These are phyloP conservation scores for Heliconius ethilla DNA, from an alignment of 2,888 invertebrate genomes.

Conservation along the genomic window DNA sequence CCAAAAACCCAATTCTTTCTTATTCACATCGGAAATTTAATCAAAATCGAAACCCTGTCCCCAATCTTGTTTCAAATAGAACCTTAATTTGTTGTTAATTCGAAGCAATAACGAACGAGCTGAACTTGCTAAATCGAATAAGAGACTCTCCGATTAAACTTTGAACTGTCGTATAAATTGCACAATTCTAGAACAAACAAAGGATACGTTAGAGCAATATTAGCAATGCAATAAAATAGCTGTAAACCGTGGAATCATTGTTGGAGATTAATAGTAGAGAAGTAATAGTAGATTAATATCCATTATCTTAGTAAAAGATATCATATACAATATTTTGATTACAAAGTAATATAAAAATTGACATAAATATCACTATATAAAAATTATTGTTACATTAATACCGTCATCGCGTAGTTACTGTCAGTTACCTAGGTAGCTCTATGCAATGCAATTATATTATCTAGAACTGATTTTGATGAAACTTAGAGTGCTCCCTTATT, in stretches of 20 bases:
- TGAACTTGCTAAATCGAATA: conserved; percentile 39
- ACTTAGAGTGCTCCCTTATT: no score
- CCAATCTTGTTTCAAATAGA: conserved; percentile 35
- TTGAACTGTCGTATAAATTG: conserved; percentile 42
- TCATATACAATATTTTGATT: not conserved
- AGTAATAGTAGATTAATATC: conserved; percentile 27
- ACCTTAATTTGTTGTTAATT: conserved; percentile 47
- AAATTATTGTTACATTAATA: not conserved
- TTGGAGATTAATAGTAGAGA: conserved; percentile 55
- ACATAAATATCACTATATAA: not conserved
- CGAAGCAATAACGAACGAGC: conserved; percentile 37
- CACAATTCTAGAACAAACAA: conserved; percentile 33
- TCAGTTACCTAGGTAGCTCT: no score
- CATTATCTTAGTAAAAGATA: conserved; percentile 40
- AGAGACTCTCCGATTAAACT: conserved; percentile 42
- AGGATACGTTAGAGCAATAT: conserved; percentile 36
- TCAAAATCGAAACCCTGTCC: conserved; percentile 27
- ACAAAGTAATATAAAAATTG: not conserved
- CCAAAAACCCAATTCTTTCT: not conserved
- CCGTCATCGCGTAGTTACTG: not conserved
- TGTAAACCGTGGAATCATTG: conserved; percentile 57
- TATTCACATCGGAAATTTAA: not conserved
- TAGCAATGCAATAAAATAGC: conserved; percentile 59
- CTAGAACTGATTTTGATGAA: no score
- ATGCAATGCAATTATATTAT: no score